Evolutionary conservation across 2,888 invertebrate genomes (phyloP).

Genomic region (Podotricha telesiphe): DNA sequence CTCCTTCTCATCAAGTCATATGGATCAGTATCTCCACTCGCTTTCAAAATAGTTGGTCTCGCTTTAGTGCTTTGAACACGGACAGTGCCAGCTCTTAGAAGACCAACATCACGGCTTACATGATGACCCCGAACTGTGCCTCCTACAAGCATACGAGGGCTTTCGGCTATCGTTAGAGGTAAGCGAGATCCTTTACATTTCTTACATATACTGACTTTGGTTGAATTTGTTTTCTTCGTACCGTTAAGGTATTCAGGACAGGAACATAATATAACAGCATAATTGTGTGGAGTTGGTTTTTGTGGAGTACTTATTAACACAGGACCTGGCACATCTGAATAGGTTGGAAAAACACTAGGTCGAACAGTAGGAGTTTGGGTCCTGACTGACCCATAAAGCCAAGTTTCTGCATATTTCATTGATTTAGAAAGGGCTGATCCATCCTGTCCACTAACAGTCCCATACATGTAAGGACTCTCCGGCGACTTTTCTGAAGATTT

Average conservation of each 20-base stretch:
- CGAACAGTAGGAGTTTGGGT: conserved; percentile 76
- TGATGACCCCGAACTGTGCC: conserved; percentile 86
- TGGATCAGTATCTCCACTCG: conserved; percentile 86
- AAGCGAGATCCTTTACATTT: conserved; percentile 92
- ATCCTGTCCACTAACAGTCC: conserved; percentile 83
- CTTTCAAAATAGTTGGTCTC: conserved; percentile 86
- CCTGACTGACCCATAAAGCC: conserved; percentile 92
- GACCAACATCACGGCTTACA: conserved; percentile 71
- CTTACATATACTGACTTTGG: conserved; percentile 90
- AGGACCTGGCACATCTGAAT: conserved; percentile 74
- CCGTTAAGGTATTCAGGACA: conserved; percentile 91
- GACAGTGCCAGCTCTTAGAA: conserved; percentile 85
- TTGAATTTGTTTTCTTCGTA: conserved; percentile 88
- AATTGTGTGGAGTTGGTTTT: conserved; percentile 84
- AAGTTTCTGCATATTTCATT: conserved; percentile 93
- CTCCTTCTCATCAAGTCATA: conserved; percentile 93
- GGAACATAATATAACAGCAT: conserved; percentile 90
- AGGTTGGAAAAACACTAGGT: conserved; percentile 78
- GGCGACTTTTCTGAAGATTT: conserved; percentile 78
- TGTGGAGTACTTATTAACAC: conserved; percentile 81
- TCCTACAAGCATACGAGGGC: conserved; percentile 74
- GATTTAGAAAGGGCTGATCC: conserved; percentile 90
- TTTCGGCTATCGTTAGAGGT: conserved; percentile 87
- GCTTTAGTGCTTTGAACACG: conserved; percentile 84
- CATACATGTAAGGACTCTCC: conserved; percentile 77